phyloP scores from a whole-genome alignment of 2,797 vertebrate species.

The Ispidina lecontei region DNA sequence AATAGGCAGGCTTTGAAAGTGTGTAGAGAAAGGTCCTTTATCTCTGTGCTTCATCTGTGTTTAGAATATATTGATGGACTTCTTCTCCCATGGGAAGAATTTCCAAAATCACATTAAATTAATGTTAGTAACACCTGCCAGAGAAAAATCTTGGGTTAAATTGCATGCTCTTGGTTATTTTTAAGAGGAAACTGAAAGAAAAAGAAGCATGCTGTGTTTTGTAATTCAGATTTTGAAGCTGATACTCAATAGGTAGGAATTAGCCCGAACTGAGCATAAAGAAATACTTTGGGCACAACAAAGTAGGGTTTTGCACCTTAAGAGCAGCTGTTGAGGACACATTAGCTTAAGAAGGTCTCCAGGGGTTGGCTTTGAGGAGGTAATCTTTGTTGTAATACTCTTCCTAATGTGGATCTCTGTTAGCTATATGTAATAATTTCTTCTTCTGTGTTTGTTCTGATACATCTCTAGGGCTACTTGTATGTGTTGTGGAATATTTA shows the following conservation, averaged over 20 bases:
- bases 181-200: background rate
- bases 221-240: background rate
- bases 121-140: background rate
- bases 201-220: background rate
- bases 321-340: constrained; percentile 41
- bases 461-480: constrained; percentile 18
- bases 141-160: background rate
- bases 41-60: background rate
- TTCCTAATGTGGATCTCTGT: constrained; percentile 47
- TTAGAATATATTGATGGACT: background rate
- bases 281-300: background rate
- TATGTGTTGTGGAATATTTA: background rate
- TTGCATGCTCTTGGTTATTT: background rate
- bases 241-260: constrained; percentile 10
- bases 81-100: background rate
- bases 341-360: constrained; percentile 34
- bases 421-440: constrained; percentile 46
- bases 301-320: background rate
- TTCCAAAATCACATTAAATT: background rate
- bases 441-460: constrained; percentile 45
- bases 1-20: too few relatives aligned
- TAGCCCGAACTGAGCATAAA: background rate
- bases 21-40: background rate
- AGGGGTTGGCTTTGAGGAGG: constrained; percentile 23
- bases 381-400: constrained; percentile 55